Evolutionary conservation across 2,113 vertebrate species (phyloP).

Genomic region (Peromyscus polionotus): DNA sequence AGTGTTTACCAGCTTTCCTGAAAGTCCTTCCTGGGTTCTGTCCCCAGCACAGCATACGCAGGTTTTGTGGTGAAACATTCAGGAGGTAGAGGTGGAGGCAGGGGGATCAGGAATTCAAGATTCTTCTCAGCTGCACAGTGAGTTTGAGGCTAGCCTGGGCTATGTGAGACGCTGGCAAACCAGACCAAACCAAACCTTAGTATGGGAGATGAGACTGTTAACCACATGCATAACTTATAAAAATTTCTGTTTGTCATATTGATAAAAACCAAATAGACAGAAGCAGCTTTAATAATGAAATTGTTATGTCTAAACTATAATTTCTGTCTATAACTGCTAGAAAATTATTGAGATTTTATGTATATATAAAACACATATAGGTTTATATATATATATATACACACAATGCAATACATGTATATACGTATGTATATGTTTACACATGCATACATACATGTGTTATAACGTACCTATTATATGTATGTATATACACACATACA

Average conservation of each 20-base stretch:
- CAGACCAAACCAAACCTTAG: neutral
- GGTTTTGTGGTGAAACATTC: too few relatives aligned
- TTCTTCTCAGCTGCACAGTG: neutral
- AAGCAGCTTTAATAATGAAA: constrained; percentile 58
- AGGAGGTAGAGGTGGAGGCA: neutral
- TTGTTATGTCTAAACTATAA: neutral
- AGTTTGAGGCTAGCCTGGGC: neutral
- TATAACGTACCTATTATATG: neutral
- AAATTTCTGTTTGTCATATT: neutral
- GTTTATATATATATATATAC: neutral
- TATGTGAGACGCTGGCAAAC: neutral
- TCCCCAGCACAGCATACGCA: neutral
- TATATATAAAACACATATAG: too few relatives aligned
- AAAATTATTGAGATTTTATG: constrained; percentile 4
- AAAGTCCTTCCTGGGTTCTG: too few relatives aligned
- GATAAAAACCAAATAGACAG: neutral
- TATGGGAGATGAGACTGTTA: neutral
- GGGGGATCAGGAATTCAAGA: neutral
- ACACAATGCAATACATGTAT: neutral
- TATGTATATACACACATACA: neutral
- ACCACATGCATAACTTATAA: neutral
- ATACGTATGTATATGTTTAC: neutral
- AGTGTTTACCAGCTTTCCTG: neutral
- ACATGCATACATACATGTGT: neutral
- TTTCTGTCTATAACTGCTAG: neutral